These are phyloP conservation scores for Trachelus iudaicus DNA, from an alignment of 2,888 invertebrate genomes.

Conservation along the genomic window DNA sequence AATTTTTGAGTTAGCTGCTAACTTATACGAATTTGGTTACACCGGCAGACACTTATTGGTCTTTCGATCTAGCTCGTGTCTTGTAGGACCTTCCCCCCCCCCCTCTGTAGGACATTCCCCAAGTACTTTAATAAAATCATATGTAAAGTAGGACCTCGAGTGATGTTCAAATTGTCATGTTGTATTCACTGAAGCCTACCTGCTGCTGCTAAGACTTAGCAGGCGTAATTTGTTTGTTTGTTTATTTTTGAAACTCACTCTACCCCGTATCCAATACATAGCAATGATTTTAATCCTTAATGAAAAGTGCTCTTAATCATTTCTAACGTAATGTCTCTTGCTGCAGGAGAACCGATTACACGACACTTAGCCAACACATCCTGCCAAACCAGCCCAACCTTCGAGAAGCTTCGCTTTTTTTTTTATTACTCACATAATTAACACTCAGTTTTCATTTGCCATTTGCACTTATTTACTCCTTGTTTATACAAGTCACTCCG, in stretches of 20 bases:
- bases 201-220: conserved; percentile 41
- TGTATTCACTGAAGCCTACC: conserved; percentile 36
- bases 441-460: conserved; percentile 35
- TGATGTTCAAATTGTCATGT: not conserved
- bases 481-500: not conserved
- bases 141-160: not conserved
- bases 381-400: conserved; percentile 32
- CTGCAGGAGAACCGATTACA: not conserved
- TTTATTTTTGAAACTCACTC: not conserved
- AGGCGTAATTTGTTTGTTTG: not conserved
- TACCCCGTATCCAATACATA: not conserved
- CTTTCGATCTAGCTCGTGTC: not conserved
- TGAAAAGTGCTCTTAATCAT: conserved; percentile 20
- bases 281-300: not conserved
- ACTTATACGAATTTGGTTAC: not conserved
- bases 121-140: not conserved
- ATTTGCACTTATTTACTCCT: not conserved
- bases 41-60: not conserved
- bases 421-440: conserved; percentile 51
- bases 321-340: conserved; percentile 19
- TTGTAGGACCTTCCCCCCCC: not conserved
- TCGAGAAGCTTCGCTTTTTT: conserved; percentile 54
- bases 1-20: not conserved
- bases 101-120: not conserved
- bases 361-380: conserved; percentile 63